phyloP scores from a whole-genome alignment of 2,888 invertebrate species.

The Leptogaster cylindrica region DNA sequence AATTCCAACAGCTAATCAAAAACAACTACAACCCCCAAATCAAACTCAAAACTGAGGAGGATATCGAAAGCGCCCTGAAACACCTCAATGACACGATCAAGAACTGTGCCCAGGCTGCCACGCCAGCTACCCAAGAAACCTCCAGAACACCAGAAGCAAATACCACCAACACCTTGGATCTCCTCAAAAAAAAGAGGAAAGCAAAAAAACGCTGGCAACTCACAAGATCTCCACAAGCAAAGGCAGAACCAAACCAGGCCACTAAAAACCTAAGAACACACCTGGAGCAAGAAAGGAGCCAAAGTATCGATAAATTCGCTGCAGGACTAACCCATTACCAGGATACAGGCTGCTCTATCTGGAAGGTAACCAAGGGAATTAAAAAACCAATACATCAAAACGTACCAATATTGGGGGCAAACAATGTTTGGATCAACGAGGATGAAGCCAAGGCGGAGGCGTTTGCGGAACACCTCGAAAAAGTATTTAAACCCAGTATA shows the following conservation, averaged over 20 bases:
- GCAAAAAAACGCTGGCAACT: not conserved
- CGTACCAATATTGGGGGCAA: not conserved
- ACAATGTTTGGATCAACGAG: conserved; percentile 2
- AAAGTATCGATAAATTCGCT: not conserved
- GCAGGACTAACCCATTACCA: not conserved
- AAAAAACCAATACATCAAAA: conserved; percentile 5
- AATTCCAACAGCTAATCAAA: not conserved
- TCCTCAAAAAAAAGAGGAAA: not conserved
- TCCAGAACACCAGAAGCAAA: not conserved
- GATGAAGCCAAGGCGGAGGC: not conserved
- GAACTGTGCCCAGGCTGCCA: not conserved
- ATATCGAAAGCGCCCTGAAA: not conserved
- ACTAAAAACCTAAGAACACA: not conserved
- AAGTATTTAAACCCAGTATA: no score
- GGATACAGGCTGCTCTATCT: not conserved
- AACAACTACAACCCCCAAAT: not conserved
- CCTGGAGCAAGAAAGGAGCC: not conserved
- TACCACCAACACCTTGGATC: not conserved
- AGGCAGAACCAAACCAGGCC: not conserved
- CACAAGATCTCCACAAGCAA: not conserved
- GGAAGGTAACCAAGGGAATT: not conserved
- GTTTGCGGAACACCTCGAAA: not conserved
- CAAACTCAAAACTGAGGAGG: not conserved
- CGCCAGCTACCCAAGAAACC: not conserved
- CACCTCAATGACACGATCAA: not conserved